Evolutionary conservation across 2,113 vertebrate genomes (phyloP).

Genomic region (Esox niger): DNA sequence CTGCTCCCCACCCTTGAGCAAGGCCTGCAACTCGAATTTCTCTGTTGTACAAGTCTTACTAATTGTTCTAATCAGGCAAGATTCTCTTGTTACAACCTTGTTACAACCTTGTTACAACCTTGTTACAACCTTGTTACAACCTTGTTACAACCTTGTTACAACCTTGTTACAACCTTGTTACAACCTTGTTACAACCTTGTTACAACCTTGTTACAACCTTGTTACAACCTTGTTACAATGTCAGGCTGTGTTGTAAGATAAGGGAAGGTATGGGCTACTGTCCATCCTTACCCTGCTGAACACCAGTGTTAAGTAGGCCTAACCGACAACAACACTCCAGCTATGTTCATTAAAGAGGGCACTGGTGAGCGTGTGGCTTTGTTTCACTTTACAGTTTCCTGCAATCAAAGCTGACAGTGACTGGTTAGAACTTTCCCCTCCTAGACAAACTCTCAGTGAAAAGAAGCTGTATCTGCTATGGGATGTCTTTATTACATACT

Average conservation of each 20-base stretch:
- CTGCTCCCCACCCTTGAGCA: no score
- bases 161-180: neutral
- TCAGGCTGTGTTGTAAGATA: neutral
- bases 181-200: neutral
- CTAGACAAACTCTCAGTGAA: slow-evolving; percentile 7
- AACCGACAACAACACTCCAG: slow-evolving; percentile 40
- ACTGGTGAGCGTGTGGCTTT: slow-evolving; percentile 50
- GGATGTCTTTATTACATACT: neutral
- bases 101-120: neutral
- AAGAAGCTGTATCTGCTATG: slow-evolving; percentile 6
- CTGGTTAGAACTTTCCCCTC: neutral
- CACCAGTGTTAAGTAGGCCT: neutral
- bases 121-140: neutral
- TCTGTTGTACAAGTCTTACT: no score
- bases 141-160: neutral
- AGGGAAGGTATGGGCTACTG: neutral
- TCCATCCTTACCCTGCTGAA: neutral
- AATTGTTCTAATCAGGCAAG: no score
- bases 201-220: neutral
- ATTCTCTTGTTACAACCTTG: neutral
- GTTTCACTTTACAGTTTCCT: slow-evolving; percentile 60
- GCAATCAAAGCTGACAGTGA: slow-evolving; percentile 51
- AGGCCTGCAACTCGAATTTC: no score
- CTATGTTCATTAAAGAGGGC: slow-evolving; percentile 9
- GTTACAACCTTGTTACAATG: neutral